A percentile compares a stretch with the other conserved stretches of the same genome.
These are phyloP conservation scores for Enteromius radiatus DNA, from an alignment of 2,797 vertebrate genomes.

Conservation along the genomic window DNA sequence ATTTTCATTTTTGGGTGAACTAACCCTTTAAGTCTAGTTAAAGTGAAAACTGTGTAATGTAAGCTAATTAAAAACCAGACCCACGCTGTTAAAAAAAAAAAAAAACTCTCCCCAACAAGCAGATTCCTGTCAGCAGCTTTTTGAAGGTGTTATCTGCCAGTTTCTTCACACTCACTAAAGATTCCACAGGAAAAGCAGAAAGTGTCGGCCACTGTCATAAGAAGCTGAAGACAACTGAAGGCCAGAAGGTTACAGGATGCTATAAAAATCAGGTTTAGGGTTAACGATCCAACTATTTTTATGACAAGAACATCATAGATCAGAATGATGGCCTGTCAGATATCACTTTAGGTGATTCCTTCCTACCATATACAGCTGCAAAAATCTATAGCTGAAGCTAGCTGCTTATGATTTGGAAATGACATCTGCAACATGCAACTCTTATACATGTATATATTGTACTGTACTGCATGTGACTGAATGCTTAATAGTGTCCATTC, in stretches of 20 bases:
- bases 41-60: background rate
- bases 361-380: background rate
- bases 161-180: constrained; percentile 36
- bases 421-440: background rate
- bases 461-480: constrained; percentile 10
- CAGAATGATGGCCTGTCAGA: constrained; percentile 27
- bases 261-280: constrained; percentile 15
- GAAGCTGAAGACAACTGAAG: constrained; percentile 8
- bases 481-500: constrained; percentile 52
- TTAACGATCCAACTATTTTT: constrained; percentile 40
- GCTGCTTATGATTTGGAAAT: background rate
- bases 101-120: constrained; percentile 49
- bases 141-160: constrained; percentile 24
- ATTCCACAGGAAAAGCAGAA: constrained; percentile 19
- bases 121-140: constrained; percentile 55
- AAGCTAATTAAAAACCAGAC: constrained; percentile 61
- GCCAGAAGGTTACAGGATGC: constrained; percentile 12
- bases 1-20: no score
- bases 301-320: constrained; percentile 20
- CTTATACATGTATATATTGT: background rate
- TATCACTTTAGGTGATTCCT: background rate
- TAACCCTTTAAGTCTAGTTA: background rate
- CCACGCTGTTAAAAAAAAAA: constrained; percentile 41
- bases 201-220: background rate
- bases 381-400: constrained; percentile 1